phyloP scores from a whole-genome alignment of 1,140 invertebrate species.

The Lepidotrigona ventralis region DNA sequence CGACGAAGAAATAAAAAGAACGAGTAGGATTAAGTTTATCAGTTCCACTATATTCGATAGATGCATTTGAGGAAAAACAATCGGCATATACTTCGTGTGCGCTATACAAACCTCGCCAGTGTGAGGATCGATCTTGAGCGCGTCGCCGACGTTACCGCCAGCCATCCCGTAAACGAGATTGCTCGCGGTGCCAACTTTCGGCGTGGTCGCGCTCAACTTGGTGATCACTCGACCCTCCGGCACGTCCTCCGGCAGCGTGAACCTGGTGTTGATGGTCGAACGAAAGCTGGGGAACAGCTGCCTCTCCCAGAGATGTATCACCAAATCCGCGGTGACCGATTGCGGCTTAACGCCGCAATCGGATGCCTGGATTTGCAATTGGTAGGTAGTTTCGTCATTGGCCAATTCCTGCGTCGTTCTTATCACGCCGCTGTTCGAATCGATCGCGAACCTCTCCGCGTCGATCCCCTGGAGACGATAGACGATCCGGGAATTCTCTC shows the following conservation, averaged over 20 bases:
- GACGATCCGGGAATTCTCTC: constrained; percentile 87
- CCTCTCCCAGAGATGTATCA: constrained; percentile 86
- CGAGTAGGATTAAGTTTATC: too few relatives aligned
- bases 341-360: constrained; percentile 84
- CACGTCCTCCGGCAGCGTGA: constrained; percentile 90
- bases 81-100: background rate
- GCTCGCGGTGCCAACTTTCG: constrained; percentile 85
- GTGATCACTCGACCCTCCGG: constrained; percentile 87
- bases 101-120: constrained; percentile 86
- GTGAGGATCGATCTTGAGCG: constrained; percentile 88
- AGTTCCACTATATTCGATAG: too few relatives aligned
- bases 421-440: constrained; percentile 90
- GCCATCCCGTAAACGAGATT: constrained; percentile 91
- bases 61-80: too few relatives aligned
- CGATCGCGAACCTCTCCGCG: constrained; percentile 87
- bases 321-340: constrained; percentile 85
- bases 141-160: constrained; percentile 93
- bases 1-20: too few relatives aligned
- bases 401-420: constrained; percentile 84
- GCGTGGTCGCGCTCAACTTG: constrained; percentile 85
- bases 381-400: constrained; percentile 82
- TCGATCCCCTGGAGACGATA: constrained; percentile 91
- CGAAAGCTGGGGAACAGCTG: constrained; percentile 88
- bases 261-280: constrained; percentile 84
- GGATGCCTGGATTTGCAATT: constrained; percentile 87